Percentiles rank a stretch among this genome's conserved stretches.
These are phyloP conservation scores for Hydractinia symbiolongicarpus DNA, from an alignment of 30 jellyfish, hydroid and myxozoan genomes.

Conservation along the genomic window DNA sequence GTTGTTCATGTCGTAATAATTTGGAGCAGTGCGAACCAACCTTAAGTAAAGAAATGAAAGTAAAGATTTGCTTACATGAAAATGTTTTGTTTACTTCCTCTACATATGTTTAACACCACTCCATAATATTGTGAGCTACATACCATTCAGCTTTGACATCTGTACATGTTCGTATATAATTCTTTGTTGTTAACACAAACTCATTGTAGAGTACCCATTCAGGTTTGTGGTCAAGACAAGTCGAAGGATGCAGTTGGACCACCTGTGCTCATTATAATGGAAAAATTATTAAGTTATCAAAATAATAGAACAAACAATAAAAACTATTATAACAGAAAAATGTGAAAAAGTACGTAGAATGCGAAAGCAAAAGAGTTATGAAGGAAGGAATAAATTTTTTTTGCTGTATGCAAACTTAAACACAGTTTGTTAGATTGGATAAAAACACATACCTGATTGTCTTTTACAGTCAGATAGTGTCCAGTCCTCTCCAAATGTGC, in stretches of 20 bases:
- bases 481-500: constrained; percentile 99
- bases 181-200: constrained; percentile 93
- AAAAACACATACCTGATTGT: constrained; percentile 70
- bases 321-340: too few species aligned
- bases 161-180: constrained; percentile 96
- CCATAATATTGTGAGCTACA: neutral
- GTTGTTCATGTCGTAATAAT: constrained; percentile 87
- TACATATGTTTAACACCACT: neutral
- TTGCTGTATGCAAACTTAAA: too few species aligned
- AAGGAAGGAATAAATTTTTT: neutral
- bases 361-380: neutral
- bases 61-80: neutral
- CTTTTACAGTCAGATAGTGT: constrained; percentile 94
- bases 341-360: neutral
- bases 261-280: constrained; percentile 37
- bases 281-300: neutral
- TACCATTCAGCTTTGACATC: constrained; percentile 99
- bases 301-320: too few species aligned
- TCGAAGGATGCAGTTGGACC: constrained; percentile 98
- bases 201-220: constrained; percentile 99
- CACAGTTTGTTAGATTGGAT: too few species aligned
- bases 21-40: constrained; percentile 92
- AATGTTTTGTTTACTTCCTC: too few species aligned
- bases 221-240: constrained; percentile 95
- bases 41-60: constrained; percentile 17